These are phyloP conservation scores for Alligator sinensis DNA, from an alignment of 2,113 vertebrate species.

Conservation along the genomic window DNA sequence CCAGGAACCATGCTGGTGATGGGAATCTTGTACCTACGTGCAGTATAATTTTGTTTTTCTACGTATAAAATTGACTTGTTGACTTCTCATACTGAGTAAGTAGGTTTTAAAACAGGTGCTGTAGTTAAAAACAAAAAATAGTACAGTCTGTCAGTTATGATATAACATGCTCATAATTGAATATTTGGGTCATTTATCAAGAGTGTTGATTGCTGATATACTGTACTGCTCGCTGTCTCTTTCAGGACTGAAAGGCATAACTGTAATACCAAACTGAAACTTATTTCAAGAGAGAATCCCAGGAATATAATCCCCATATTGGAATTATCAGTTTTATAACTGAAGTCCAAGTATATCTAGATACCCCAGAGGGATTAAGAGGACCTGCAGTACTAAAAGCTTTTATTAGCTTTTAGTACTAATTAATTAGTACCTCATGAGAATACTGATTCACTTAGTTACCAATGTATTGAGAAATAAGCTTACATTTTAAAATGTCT, in stretches of 20 bases:
- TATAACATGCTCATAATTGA: background rate
- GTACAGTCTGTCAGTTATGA: background rate
- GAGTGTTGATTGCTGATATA: background rate
- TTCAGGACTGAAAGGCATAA: background rate
- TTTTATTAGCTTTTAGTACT: no score
- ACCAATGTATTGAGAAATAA: background rate
- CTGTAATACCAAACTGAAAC: background rate
- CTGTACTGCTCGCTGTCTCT: background rate
- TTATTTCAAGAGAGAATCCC: background rate
- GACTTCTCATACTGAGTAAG: background rate
- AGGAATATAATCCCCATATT: background rate
- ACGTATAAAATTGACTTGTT: background rate
- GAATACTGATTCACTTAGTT: background rate
- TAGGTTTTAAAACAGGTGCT: background rate
- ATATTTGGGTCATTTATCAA: background rate
- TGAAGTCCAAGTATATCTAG: background rate
- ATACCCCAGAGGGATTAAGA: background rate
- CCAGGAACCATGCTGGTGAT: background rate
- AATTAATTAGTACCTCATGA: background rate
- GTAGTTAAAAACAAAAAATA: background rate
- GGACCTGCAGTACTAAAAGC: background rate
- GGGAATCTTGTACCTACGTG: background rate
- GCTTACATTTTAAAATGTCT: background rate
- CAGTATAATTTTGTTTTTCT: no score
- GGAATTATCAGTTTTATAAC: background rate